Percentiles rank a stretch among this genome's conserved stretches.
These are phyloP conservation scores for Cololabis saira DNA, from an alignment of 2,113 vertebrate species.

Conservation along the genomic window DNA sequence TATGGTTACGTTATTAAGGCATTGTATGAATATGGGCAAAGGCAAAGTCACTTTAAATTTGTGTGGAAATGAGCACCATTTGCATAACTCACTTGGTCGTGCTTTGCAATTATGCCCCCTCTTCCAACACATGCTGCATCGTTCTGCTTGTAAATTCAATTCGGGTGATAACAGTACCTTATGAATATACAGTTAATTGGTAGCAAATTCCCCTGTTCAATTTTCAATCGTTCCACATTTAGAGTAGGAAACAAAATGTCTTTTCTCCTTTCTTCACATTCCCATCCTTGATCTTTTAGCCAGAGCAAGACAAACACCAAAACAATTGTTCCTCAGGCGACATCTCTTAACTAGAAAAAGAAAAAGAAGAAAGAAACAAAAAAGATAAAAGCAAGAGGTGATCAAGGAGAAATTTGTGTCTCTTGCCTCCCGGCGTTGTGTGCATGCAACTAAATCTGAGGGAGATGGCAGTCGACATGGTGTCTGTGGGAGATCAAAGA, in stretches of 20 bases:
- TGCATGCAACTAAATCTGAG: slow-evolving; percentile 46
- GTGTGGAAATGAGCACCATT: slow-evolving; percentile 67
- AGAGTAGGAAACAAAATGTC: slow-evolving; percentile 41
- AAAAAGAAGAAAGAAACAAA: slow-evolving; percentile 9
- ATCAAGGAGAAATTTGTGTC: slow-evolving; percentile 66
- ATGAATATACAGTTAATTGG: slow-evolving; percentile 69
- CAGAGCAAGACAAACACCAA: slow-evolving; percentile 51
- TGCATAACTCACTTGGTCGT: slow-evolving; percentile 68
- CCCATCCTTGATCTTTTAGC: slow-evolving; percentile 7
- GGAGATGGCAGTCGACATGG: slow-evolving; percentile 56
- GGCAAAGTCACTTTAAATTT: slow-evolving; percentile 67
- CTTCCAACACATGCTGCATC: slow-evolving; percentile 51
- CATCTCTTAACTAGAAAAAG: slow-evolving; percentile 40
- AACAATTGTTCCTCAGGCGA: slow-evolving; percentile 46
- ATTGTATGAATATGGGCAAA: slow-evolving; percentile 54
- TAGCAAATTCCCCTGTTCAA: slow-evolving; percentile 61
- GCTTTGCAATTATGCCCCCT: slow-evolving; percentile 67
- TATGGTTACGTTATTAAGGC: slow-evolving; percentile 61
- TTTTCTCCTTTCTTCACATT: slow-evolving; percentile 27
- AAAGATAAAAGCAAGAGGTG: slow-evolving; percentile 64
- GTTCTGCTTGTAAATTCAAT: slow-evolving; percentile 71
- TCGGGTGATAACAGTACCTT: slow-evolving; percentile 53
- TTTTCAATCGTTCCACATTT: slow-evolving; percentile 61
- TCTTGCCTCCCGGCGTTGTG: slow-evolving; percentile 48
- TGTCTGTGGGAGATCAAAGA: slow-evolving; percentile 71